phyloP scores from a whole-genome alignment of 2,113 vertebrate genomes.

The Oryzias woworae region DNA sequence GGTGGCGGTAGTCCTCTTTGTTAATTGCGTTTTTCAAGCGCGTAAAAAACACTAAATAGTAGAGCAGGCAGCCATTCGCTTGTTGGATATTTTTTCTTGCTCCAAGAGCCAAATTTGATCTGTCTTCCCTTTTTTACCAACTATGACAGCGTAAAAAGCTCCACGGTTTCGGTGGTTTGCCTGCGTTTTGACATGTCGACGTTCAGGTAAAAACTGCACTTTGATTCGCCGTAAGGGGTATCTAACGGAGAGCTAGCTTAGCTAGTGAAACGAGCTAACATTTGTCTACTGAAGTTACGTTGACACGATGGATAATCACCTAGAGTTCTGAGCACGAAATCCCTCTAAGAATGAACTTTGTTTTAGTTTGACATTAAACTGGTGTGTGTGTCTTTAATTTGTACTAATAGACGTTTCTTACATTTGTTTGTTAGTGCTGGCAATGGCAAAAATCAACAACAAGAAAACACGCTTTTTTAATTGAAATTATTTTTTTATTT shows the following conservation, averaged over 20 bases:
- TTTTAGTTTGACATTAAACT: too few relatives aligned
- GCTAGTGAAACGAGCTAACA: constrained; percentile 31
- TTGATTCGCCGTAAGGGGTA: not conserved
- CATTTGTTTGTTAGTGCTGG: too few relatives aligned
- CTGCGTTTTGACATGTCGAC: constrained; percentile 37
- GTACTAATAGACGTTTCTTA: too few relatives aligned
- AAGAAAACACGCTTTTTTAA: too few relatives aligned
- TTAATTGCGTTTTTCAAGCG: not conserved
- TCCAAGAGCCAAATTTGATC: not conserved
- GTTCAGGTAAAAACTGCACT: constrained; percentile 49
- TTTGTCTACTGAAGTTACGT: too few relatives aligned
- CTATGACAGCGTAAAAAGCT: constrained; percentile 9
- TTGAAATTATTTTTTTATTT: too few relatives aligned
- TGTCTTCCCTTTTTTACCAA: not conserved
- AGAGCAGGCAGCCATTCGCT: not conserved
- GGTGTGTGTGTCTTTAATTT: too few relatives aligned
- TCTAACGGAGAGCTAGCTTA: constrained; percentile 10
- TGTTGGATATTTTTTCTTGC: not conserved
- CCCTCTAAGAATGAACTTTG: too few relatives aligned
- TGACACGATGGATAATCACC: too few relatives aligned
- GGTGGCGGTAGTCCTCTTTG: constrained; percentile 17
- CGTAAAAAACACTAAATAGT: not conserved
- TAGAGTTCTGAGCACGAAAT: too few relatives aligned
- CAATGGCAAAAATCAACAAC: too few relatives aligned
- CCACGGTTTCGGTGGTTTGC: constrained; percentile 2